Percentiles rank a stretch among this genome's conserved stretches.
phyloP scores from a whole-genome alignment of 2,888 invertebrate species.

The Psococerastis gibbosa region DNA sequence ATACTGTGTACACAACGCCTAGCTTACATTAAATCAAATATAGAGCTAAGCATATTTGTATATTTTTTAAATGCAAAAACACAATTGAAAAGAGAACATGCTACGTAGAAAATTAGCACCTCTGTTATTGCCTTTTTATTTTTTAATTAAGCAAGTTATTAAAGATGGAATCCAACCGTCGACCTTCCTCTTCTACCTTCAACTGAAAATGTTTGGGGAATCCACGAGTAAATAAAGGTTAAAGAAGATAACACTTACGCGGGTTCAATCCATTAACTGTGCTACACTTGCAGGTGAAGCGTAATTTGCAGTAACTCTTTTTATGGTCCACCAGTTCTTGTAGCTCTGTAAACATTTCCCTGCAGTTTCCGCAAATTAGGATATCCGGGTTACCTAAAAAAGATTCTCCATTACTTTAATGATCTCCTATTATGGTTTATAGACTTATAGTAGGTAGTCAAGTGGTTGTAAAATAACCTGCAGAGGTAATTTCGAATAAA shows the following conservation, averaged over 20 bases:
- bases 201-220: too few relatives aligned
- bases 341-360: conserved; percentile 50
- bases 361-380: conserved; percentile 55
- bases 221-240: neutral
- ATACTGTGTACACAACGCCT: too few relatives aligned
- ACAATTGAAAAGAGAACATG: too few relatives aligned
- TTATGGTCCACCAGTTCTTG: conserved; percentile 53
- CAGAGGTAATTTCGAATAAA: neutral
- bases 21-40: too few relatives aligned
- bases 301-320: conserved; percentile 47
- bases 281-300: conserved; percentile 49
- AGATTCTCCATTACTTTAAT: conserved; percentile 14
- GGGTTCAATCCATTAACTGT: conserved; percentile 32
- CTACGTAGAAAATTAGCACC: too few relatives aligned
- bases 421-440: conserved; percentile 8
- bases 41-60: too few relatives aligned
- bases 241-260: conserved; percentile 26
- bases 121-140: too few relatives aligned
- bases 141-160: too few relatives aligned
- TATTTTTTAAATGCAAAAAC: too few relatives aligned
- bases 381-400: conserved; percentile 49
- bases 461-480: neutral
- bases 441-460: neutral
- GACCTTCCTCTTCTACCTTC: too few relatives aligned
- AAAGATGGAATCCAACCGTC: too few relatives aligned